A percentile compares a stretch with the other conserved stretches of the same genome.
phyloP scores from a whole-genome alignment of 2,888 invertebrate species.

The Cremastinae sp. region DNA sequence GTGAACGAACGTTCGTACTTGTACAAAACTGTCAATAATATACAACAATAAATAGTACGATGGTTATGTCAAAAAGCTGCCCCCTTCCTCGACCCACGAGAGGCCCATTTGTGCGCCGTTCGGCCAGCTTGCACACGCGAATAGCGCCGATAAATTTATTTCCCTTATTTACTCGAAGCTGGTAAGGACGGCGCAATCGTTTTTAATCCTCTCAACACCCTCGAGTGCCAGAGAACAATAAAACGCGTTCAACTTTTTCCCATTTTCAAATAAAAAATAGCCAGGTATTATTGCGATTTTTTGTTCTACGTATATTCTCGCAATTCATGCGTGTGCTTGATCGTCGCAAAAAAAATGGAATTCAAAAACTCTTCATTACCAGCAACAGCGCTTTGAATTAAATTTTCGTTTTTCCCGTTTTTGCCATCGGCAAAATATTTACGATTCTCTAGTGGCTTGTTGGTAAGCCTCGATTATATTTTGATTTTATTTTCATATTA shows the following conservation, averaged over 20 bases:
- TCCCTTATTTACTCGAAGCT: constrained; percentile 57
- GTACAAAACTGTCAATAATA: constrained; percentile 63
- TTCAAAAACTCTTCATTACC: too few species aligned
- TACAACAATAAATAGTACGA: constrained; percentile 61
- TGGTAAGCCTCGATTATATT: too few species aligned
- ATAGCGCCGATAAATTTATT: constrained; percentile 61
- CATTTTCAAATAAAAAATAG: constrained; percentile 11
- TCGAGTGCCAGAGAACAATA: constrained; percentile 22
- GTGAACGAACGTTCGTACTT: constrained; percentile 60
- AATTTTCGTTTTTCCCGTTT: too few species aligned
- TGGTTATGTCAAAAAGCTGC: constrained; percentile 60
- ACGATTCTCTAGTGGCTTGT: too few species aligned
- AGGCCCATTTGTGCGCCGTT: constrained; percentile 36
- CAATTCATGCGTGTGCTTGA: too few species aligned
- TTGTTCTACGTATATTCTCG: background rate
- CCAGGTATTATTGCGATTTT: constrained; percentile 1
- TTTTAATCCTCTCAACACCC: constrained; percentile 44
- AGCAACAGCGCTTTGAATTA: too few species aligned
- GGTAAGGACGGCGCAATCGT: constrained; percentile 56
- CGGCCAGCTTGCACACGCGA: constrained; percentile 14
- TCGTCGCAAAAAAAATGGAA: too few species aligned
- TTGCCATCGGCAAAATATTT: too few species aligned
- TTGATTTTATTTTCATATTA: too few species aligned
- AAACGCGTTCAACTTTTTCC: constrained; percentile 31
- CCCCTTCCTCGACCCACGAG: constrained; percentile 20